Base-by-base conservation (phyloP, 2,888 invertebrate genomes). In the Apoda limacodes region DNA sequence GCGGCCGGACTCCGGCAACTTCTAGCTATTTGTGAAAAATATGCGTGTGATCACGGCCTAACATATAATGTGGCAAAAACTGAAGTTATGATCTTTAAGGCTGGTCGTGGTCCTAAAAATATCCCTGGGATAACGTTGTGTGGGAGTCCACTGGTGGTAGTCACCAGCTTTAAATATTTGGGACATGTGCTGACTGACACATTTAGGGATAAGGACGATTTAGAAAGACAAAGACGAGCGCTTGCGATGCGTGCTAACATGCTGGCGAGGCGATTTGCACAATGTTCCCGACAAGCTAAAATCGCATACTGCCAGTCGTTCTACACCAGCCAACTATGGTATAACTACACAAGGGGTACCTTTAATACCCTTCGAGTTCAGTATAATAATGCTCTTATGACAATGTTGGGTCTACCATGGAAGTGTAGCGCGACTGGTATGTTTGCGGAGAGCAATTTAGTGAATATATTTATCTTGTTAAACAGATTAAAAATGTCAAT, bases 1-100 rank as follows among this genome's bases (percentile, higher is more conserved):
- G 24, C 24, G 2, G 9, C 26, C 2, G 29, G 20, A 2, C 11
- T 32, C 2, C 14, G 23, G 7, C 22, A 20, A 9, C 13, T 36
- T 13, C n/a, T 34, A 7, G 5, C 17, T 5, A 14, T 33, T 6
- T 37, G 34, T 30, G 33, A 34, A 20, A 7, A 3, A 2, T 37
- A 37, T 17, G 34, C 37, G 4, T 7, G 2, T 15, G 12, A 15
- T 3, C 30, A 34, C 12, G 28, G 34, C 2, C 30, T 37, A 3
- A 25, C 3, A 2, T 33, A 37, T 12, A 37, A 37, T 7, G 19
- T 34, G 3, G 28, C 27, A 11, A 39, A 37, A 7, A 30, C 25
- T 13, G 32, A 39, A 15, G 28, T 24, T 11, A 13, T 33, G 25
- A 15, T 39, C 9, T 33, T 39, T 28, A 11, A 22, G 13, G 32